Evolutionary conservation across 2,888 invertebrate genomes (phyloP), one percentile per base, ranked within the genome.

Genomic region (Andrena bicolor): DNA sequence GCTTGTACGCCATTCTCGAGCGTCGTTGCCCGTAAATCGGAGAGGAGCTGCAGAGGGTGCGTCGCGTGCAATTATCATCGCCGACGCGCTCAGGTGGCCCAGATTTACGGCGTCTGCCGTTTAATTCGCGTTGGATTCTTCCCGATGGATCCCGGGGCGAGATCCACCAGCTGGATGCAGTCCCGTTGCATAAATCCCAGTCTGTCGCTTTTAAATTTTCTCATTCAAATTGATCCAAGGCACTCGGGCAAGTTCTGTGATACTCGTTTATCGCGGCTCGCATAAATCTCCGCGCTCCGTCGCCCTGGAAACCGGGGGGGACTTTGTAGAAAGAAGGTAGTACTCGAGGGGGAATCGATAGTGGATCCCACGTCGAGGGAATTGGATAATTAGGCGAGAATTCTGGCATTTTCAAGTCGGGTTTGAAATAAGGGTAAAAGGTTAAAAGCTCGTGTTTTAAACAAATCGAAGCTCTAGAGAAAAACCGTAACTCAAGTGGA

Each of bases 11-110:
- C 64, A 35, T 79, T 74, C 49, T 20, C n/a, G 63, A 64, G 48
- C 48, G 51, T 32, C 16, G 49, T 28, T 23, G 60, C 60, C 60
- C 60, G 35, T 66, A 66, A 56, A 75, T 79, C 49, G 49, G 16
- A 20, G 20, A 20, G 20, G 13, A 5, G 13, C 13, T 13, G 13
- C 41, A 16, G 41, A 41, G 8, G 32, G 28, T 26, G 20, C 56
- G 66, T 80, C 58, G 61, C n/a, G 35, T 64, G 60, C 53, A 85
- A 85, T 82, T 86, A 76, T 85, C 74, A 76, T 82, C 51, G 41
- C n/a, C 32, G 35, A 2, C 49, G 53, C 32, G 26, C 48, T 30
- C 72, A 68, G 74, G 63, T 76, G 82, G 68, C 82, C 79, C 71
- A 74, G 79, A 85, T 85, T 85, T 85, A 85, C 60, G 64, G 51